A percentile compares a stretch with the other conserved stretches of the same genome.
Conservation (phyloP, 2,797 vertebrate genomes). For the Sciurus carolinensis region DNA sequence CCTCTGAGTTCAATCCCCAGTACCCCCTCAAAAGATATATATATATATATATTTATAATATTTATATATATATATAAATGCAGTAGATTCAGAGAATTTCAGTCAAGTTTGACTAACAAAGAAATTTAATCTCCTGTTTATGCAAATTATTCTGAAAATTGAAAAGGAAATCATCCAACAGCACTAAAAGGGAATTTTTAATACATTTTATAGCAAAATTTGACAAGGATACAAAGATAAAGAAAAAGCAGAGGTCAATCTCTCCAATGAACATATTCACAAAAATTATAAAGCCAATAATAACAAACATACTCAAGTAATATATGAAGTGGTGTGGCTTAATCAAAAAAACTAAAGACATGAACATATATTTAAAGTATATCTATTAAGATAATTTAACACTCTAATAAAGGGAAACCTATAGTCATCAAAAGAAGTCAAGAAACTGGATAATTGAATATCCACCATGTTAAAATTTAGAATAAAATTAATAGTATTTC, state of each 20-base stretch:
- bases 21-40: too few relatives aligned
- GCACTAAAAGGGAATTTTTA: neutral
- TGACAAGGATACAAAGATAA: neutral
- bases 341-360: neutral
- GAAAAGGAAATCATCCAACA: neutral
- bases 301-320: neutral
- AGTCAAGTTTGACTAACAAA: neutral
- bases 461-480: neutral
- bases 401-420: neutral
- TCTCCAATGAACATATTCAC: neutral
- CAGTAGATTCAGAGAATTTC: neutral
- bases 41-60: too few relatives aligned
- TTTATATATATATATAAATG: too few relatives aligned
- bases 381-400: neutral
- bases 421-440: neutral
- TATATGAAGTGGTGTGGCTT: neutral
- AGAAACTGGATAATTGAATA: neutral
- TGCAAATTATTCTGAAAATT: neutral
- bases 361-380: neutral
- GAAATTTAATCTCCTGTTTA: neutral
- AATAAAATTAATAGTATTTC: neutral
- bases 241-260: neutral
- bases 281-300: constrained; percentile 6
- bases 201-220: neutral
- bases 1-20: too few relatives aligned